phyloP scores from a whole-genome alignment of 1,140 invertebrate genomes.

The Maconellicoccus hirsutus region DNA sequence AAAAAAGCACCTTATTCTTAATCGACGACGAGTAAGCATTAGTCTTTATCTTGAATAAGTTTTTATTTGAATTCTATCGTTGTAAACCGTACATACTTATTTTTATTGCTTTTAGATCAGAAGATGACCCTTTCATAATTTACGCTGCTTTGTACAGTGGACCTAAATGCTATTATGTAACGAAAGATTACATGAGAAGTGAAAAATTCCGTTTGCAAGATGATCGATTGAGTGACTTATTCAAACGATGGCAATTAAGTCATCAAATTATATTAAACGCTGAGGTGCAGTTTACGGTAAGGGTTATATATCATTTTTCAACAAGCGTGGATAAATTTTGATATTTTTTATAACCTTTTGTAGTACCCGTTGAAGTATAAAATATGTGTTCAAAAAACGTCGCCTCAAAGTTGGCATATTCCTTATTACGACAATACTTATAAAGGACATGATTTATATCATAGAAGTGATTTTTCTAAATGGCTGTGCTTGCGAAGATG shows the following conservation, averaged over 20 bases:
- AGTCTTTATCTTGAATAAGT: background rate
- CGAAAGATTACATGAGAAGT: slow-evolving; percentile 60
- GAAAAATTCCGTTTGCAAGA: slow-evolving; percentile 47
- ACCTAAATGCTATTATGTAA: slow-evolving; percentile 53
- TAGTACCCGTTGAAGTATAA: background rate
- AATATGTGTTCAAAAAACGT: background rate
- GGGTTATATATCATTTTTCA: no score
- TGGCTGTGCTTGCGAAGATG: background rate
- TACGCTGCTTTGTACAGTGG: slow-evolving; percentile 65
- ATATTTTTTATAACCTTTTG: no score
- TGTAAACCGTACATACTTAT: background rate
- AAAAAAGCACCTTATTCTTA: slow-evolving; percentile 34
- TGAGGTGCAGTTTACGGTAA: no score
- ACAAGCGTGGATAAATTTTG: no score
- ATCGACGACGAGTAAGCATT: slow-evolving; percentile 35
- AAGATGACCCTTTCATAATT: slow-evolving; percentile 67
- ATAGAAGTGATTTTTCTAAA: background rate
- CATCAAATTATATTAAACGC: no score
- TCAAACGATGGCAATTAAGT: slow-evolving; percentile 26
- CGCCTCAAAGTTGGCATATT: background rate
- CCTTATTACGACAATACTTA: background rate
- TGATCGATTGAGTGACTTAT: slow-evolving; percentile 15
- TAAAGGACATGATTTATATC: background rate
- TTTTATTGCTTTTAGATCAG: slow-evolving; percentile 25
- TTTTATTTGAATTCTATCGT: no score